Conservation (phyloP, 1,140 invertebrate species). For the Pantala flavescens region DNA sequence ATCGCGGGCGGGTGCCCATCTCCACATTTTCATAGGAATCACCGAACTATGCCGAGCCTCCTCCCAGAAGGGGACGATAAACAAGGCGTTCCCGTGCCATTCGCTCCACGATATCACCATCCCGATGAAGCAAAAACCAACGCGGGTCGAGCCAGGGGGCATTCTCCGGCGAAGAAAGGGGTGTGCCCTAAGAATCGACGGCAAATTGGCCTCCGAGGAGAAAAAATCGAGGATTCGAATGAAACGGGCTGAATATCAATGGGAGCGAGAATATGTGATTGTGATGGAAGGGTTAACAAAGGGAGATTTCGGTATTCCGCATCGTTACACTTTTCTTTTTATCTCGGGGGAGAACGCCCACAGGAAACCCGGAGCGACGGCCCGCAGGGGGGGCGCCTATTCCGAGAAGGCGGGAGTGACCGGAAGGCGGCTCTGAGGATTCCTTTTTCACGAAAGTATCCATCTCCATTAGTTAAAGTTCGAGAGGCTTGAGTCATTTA, state of each 20-base stretch:
- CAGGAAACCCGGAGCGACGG: neutral
- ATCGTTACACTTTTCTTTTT: neutral
- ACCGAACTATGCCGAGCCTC: too few relatives aligned
- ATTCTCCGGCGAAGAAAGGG: neutral
- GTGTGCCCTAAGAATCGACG: neutral
- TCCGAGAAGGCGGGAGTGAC: too few relatives aligned
- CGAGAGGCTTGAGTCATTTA: too few relatives aligned
- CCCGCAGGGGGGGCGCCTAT: neutral
- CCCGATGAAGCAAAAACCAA: neutral
- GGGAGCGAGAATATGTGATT: neutral
- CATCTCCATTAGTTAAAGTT: too few relatives aligned
- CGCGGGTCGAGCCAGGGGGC: neutral
- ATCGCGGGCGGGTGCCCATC: too few relatives aligned
- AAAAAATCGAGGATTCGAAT: neutral
- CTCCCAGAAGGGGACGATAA: too few relatives aligned
- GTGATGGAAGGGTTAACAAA: neutral
- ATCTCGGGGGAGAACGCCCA: neutral
- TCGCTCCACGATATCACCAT: neutral
- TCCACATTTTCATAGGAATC: too few relatives aligned
- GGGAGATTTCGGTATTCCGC: neutral
- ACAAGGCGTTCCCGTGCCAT: neutral
- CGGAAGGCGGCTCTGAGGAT: too few relatives aligned
- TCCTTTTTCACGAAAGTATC: too few relatives aligned
- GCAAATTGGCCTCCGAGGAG: neutral
- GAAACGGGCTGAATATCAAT: constrained; percentile 1